These are phyloP conservation scores for Euclidia mi DNA, from an alignment of 2,888 invertebrate species.

Conservation along the genomic window DNA sequence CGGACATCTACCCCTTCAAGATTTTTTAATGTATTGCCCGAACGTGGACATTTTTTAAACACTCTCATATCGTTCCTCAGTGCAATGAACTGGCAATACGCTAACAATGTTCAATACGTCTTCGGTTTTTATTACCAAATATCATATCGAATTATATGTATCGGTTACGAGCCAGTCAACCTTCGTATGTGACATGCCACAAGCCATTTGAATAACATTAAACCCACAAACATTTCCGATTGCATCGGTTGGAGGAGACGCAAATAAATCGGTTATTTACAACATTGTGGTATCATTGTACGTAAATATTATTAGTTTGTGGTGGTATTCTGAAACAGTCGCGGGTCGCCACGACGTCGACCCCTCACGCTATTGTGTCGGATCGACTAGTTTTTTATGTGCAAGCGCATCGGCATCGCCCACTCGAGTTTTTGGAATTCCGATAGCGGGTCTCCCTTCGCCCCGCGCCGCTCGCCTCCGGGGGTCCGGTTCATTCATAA, in stretches of 20 bases:
- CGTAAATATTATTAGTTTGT: slow-evolving; percentile 58
- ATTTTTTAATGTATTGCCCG: slow-evolving; percentile 37
- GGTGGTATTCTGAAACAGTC: slow-evolving; percentile 59
- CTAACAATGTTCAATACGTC: neutral
- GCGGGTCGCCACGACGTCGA: slow-evolving; percentile 62
- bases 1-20: slow-evolving; percentile 23
- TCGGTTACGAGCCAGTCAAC: slow-evolving; percentile 33
- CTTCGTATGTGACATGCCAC: slow-evolving; percentile 44
- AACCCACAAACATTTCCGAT: slow-evolving; percentile 10
- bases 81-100: slow-evolving; percentile 13
- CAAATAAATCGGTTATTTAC: slow-evolving; percentile 25
- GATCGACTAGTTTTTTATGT: slow-evolving; percentile 78
- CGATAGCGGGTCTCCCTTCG: slow-evolving; percentile 50
- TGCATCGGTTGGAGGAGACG: slow-evolving; percentile 1
- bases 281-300: slow-evolving; percentile 31
- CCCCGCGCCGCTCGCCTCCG: slow-evolving; percentile 51
- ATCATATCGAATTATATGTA: slow-evolving; percentile 3
- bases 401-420: slow-evolving; percentile 76
- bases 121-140: slow-evolving; percentile 10
- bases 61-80: slow-evolving; percentile 10
- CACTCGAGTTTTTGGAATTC: slow-evolving; percentile 89
- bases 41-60: slow-evolving; percentile 42
- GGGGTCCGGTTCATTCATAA: slow-evolving; percentile 88
- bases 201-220: slow-evolving; percentile 48
- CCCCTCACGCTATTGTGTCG: slow-evolving; percentile 73